Evolutionary conservation across 2,888 invertebrate genomes (phyloP).

Genomic region (Antitype chi): DNA sequence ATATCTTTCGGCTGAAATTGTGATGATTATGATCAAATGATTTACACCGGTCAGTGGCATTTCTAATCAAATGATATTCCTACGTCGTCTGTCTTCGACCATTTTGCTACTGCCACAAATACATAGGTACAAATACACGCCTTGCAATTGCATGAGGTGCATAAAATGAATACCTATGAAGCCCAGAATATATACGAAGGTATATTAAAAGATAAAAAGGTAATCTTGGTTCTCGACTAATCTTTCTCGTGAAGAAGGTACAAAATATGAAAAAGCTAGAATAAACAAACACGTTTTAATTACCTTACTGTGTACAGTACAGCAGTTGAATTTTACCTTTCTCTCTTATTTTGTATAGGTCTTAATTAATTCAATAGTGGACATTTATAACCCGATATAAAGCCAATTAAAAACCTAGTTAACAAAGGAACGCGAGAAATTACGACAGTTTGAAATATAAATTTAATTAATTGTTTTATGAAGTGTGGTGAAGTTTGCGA

Average conservation of each 20-base stretch:
- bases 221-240: background rate
- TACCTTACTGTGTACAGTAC: background rate
- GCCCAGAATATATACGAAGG: no score
- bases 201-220: background rate
- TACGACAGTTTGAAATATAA: background rate
- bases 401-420: background rate
- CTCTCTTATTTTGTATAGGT: background rate
- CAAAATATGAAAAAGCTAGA: background rate
- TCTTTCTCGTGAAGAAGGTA: background rate
- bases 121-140: no score
- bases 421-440: conserved; percentile 7
- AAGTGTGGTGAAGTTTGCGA: conserved; percentile 56
- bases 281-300: background rate
- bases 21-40: no score
- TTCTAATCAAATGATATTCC: background rate
- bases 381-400: background rate
- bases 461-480: conserved; percentile 32
- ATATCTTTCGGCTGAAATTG: no score
- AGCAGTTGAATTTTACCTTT: background rate
- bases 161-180: background rate
- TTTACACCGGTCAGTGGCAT: background rate
- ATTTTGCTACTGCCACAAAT: no score
- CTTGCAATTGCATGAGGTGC: background rate
- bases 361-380: background rate
- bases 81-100: background rate